Percentiles rank a stretch among this genome's conserved stretches.
Evolutionary conservation across 1,140 invertebrate genomes (phyloP).

Genomic region (Grapholita molesta): DNA sequence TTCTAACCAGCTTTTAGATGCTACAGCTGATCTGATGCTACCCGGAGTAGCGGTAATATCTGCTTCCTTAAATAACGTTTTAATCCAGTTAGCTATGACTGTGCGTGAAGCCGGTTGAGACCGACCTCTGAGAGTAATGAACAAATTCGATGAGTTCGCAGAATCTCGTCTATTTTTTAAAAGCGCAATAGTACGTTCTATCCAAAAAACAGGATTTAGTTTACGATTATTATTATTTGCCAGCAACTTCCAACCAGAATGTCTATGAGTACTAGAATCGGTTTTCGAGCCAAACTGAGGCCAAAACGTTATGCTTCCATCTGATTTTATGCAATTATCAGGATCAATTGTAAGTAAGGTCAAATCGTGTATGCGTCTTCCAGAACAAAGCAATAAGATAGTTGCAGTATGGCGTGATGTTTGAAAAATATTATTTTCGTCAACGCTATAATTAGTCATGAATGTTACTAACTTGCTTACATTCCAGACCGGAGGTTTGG

Average conservation of each 20-base stretch:
- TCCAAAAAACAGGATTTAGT: conserved; percentile 35
- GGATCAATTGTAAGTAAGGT: conserved; percentile 24
- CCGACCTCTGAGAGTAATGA: conserved; percentile 27
- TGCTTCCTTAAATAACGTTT: conserved; percentile 28
- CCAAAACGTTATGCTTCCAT: conserved; percentile 1
- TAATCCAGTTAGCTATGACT: conserved; percentile 38
- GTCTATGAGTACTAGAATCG: conserved; percentile 24
- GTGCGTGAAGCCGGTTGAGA: conserved; percentile 31
- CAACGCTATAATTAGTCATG: background rate
- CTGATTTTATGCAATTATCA: background rate
- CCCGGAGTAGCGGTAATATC: conserved; percentile 32
- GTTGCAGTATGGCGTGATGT: too few species aligned
- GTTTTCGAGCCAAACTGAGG: conserved; percentile 39
- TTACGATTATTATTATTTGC: conserved; percentile 26
- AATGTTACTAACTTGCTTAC: conserved; percentile 18
- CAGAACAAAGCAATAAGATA: too few species aligned
- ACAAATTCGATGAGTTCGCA: conserved; percentile 24
- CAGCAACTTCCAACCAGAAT: conserved; percentile 33
- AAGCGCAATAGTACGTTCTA: conserved; percentile 29
- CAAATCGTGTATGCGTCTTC: conserved; percentile 29
- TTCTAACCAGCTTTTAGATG: conserved; percentile 28
- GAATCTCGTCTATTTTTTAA: conserved; percentile 23
- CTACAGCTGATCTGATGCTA: conserved; percentile 34
- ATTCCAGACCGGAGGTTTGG: conserved; percentile 38
- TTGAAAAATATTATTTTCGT: too few species aligned